Base-by-base conservation (phyloP, 1,140 invertebrate species). In the Lucilia cuprina region DNA sequence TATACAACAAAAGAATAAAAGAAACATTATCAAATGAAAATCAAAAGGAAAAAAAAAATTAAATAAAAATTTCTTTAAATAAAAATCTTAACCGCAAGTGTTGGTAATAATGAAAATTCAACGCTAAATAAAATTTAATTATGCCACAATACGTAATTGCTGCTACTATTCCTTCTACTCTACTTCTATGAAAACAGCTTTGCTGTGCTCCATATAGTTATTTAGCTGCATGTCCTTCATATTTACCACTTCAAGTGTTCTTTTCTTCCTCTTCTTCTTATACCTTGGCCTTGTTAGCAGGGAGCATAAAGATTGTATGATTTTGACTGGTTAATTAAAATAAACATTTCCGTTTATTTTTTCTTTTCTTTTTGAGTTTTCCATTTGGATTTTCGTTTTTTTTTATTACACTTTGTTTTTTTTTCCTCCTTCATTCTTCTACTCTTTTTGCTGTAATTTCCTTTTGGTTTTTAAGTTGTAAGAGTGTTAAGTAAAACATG, bases 301-400 rank as follows among this genome's bases (percentile, higher is more conserved):
- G 65, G 19, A 74, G 65, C n/a, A 21, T 10, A 74, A 30, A 74
- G 74, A 77, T 41, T 77, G 74, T 77, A 77, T 77, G 74, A 77
- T 77, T 77, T 77, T 77, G 74, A 77, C 74, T 77, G 34, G 74
- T 77, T 77, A 77, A 77, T 77, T 77, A 77, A 77, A 77, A 77
- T 41, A 77, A 77, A 77, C 74, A 77, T 77, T 77, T 77, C 74
- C 74, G 74, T 77, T 17, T 1, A 2, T 77, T 77, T 17, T n/a
- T 55, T n/a, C n/a, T 5, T 17, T 55, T 14, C 4, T 55, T 55
- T 41, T 41, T 5, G 1, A 30, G 25, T 41, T 7, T 41, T 41
- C 0, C 41, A 41, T 41, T 41, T 41, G 41, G 41, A 41, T 41
- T 41, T 41, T 41, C 10, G 41, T 41, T 3, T 41, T 41, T 41